Base-by-base conservation (phyloP, 2,888 invertebrate genomes). In the Seira musarum region DNA sequence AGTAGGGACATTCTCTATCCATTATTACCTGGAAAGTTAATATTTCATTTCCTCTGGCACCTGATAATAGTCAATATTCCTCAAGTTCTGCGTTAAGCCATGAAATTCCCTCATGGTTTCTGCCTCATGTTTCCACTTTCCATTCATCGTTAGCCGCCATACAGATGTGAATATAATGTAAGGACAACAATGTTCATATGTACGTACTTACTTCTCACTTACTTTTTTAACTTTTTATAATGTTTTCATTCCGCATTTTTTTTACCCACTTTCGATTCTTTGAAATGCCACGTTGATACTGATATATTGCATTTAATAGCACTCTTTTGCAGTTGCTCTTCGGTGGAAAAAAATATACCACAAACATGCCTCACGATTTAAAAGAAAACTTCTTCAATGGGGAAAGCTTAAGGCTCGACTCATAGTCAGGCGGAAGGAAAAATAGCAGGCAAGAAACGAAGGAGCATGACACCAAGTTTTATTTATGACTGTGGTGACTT, bases 401-500 rank as follows among this genome's bases (percentile, higher is more conserved):
- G 60, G 64, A 61, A n/a, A 13, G 17, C 49, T 49, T 15, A 49
- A 8, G 49, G 49, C 49, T 8, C 8, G 30, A 8, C 30, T 30
- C 30, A 30, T 13, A 53, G 72, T 24, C 61, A 73, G 67, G 53
- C 61, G 72, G 69, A 69, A 80, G 69, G 74, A 74, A 69, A 80
- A 49, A 49, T 57, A 69, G 68, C 65, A 72, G 68, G 69, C 76
- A 69, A 61, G 61, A 68, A 65, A 64, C 49, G 80, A 66, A 25
- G 74, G 73, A 80, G 74, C 80, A 80, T 80, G 80, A 80, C 80
- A 80, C 74, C 70, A 80, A 80, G 73, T 80, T 80, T 80, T 80
- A 80, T 80, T 80, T 80, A 80, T 80, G 73, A 69, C 70, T 80
- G 80, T 80, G 80, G 74, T 75, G 80, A 80, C 80, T 80, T 80